Evolutionary conservation across 2,797 vertebrate species (phyloP), one percentile per base, ranked within the genome.

Genomic region (Diglossa cyanea): DNA sequence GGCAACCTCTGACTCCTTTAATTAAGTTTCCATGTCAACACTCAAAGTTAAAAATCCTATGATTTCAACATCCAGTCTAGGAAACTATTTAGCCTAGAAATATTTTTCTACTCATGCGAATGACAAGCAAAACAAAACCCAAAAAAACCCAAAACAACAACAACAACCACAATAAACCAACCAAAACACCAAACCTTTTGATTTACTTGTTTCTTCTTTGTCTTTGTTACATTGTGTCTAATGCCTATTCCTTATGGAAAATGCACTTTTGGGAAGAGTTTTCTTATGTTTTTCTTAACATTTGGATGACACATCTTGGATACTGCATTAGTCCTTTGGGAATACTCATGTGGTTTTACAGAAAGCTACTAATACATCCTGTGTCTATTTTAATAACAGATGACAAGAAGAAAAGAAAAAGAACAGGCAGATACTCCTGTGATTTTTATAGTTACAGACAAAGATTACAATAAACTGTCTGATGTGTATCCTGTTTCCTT

Each of bases 231-330:
- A 37, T 74, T 5, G 2, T 8, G 3, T 71, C 35, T 72, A 75
- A 51, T 76, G n/a, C 11, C 61, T 67, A 75, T 61, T 90, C 24
- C 53, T 61, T 62, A 71, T 11, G 26, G 28, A 81, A 90, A 92
- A 81, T 66, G 7, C 2, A 61, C 15, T 60, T 53, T 42, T 74
- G 7, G 19, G 63, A 87, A 90, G 9, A 51, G 9, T 57, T 83
- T 73, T 61, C 9, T 35, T 51, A 35, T 40, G 19, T 78, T 88
- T 71, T 61, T 82, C 57, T 42, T 79, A 91, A 82, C 7, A 63
- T 88, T 53, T 73, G 21, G 11, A 31, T 79, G 73, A 58, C 55
- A 73, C 11, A 60, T 20, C 16, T 51, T 84, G 24, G 33, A 63
- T 50, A 48, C 10, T 37, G 33, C 35, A 70, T 51, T 78, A 61